Percentiles rank a stretch among this genome's conserved stretches.
phyloP scores from a whole-genome alignment of 2,113 vertebrate genomes.

The Isichthys henryi region DNA sequence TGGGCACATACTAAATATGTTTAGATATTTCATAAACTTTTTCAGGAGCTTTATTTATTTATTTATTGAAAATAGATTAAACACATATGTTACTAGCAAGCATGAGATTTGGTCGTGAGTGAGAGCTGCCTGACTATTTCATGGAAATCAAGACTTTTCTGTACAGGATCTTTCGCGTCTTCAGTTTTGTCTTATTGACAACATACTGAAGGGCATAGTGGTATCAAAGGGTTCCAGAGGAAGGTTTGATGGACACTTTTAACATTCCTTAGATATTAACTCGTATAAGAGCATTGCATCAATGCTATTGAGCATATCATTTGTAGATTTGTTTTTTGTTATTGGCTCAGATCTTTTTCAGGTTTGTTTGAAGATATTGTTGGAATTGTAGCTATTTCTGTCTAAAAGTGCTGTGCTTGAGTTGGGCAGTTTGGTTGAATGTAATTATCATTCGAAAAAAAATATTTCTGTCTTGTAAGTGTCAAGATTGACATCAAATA shows the following conservation, averaged over 20 bases:
- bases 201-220: neutral
- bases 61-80: neutral
- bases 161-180: conserved; percentile 25
- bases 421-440: neutral
- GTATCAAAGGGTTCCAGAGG: neutral
- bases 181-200: neutral
- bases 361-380: neutral
- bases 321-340: neutral
- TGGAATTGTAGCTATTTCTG: neutral
- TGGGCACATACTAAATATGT: neutral
- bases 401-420: neutral
- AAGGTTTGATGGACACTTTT: neutral
- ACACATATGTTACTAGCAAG: neutral
- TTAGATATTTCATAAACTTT: conserved; percentile 16
- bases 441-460: neutral
- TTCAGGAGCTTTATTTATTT: too few species aligned
- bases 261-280: neutral
- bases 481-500: neutral
- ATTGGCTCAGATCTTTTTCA: neutral
- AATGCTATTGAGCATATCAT: neutral
- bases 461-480: neutral
- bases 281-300: neutral
- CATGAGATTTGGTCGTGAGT: neutral
- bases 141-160: neutral
- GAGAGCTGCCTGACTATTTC: neutral